Conservation (phyloP, 2,797 vertebrate species). For the Scleropages formosus region DNA sequence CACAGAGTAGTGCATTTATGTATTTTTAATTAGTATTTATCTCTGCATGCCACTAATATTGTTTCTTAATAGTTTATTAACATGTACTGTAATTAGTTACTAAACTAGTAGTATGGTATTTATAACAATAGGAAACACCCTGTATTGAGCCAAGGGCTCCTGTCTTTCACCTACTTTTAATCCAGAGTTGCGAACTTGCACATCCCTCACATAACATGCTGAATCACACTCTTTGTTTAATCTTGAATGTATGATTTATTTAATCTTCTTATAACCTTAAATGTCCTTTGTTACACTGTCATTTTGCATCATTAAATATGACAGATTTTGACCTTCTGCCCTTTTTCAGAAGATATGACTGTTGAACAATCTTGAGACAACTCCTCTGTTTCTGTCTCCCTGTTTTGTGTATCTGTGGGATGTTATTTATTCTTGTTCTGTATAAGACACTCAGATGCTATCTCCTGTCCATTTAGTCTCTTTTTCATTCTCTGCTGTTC, state of each 20-base stretch:
- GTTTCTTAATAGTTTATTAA: too few relatives aligned
- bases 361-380: slow-evolving; percentile 93
- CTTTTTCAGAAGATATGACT: slow-evolving; percentile 72
- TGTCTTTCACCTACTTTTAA: neutral
- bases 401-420: slow-evolving; percentile 47
- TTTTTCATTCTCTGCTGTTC: slow-evolving; percentile 5
- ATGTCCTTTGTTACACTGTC: too few relatives aligned
- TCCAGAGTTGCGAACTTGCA: slow-evolving; percentile 25
- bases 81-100: too few relatives aligned
- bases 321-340: too few relatives aligned
- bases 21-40: too few relatives aligned
- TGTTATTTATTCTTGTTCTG: neutral
- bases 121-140: too few relatives aligned
- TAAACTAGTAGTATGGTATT: too few relatives aligned
- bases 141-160: neutral
- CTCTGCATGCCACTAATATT: too few relatives aligned
- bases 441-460: neutral
- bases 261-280: slow-evolving; percentile 21
- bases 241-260: too few relatives aligned
- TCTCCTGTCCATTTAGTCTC: neutral
- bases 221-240: too few relatives aligned
- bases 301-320: too few relatives aligned
- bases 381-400: slow-evolving; percentile 60
- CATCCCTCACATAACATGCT: slow-evolving; percentile 19
- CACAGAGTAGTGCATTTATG: too few relatives aligned